Evolutionary conservation across 2,888 invertebrate species (phyloP).

Genomic region (Drosophila birchii): DNA sequence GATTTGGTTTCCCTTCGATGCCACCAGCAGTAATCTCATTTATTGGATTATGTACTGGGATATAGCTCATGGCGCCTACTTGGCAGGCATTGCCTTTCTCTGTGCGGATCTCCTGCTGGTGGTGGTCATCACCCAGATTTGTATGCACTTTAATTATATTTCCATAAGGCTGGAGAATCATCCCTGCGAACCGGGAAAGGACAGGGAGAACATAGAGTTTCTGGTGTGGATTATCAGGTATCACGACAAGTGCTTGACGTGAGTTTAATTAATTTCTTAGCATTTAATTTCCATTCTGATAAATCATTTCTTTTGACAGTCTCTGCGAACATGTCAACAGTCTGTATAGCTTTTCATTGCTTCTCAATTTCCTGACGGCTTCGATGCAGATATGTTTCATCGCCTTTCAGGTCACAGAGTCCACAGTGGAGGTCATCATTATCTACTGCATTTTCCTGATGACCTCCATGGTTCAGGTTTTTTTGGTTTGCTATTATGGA

Average conservation of each 20-base stretch:
- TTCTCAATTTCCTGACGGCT: slow-evolving; percentile 82
- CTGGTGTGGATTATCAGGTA: slow-evolving; percentile 59
- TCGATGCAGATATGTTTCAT: slow-evolving; percentile 82
- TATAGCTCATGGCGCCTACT: slow-evolving; percentile 69
- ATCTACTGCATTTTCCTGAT: slow-evolving; percentile 78
- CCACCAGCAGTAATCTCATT: slow-evolving; percentile 53
- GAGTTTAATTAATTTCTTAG: slow-evolving; percentile 28
- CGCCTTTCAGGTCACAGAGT: slow-evolving; percentile 81
- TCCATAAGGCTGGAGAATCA: slow-evolving; percentile 52
- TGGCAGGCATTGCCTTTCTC: slow-evolving; percentile 76
- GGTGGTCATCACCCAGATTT: slow-evolving; percentile 75
- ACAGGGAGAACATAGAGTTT: slow-evolving; percentile 58
- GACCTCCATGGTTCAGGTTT: slow-evolving; percentile 79
- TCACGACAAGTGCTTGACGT: slow-evolving; percentile 78
- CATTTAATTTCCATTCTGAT: background rate
- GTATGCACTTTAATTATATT: slow-evolving; percentile 79
- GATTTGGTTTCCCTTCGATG: slow-evolving; percentile 80
- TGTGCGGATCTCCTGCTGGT: slow-evolving; percentile 77
- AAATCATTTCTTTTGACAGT: slow-evolving; percentile 36
- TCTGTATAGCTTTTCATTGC: slow-evolving; percentile 72
- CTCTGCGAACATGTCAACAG: slow-evolving; percentile 70
- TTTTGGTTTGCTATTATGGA: slow-evolving; percentile 81
- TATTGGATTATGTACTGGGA: slow-evolving; percentile 70
- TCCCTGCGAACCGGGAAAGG: slow-evolving; percentile 42
- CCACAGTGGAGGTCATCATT: slow-evolving; percentile 69